A percentile compares a stretch with the other conserved stretches of the same genome.
phyloP scores from a whole-genome alignment of 2,113 vertebrate genomes.

The Madoqua kirkii region DNA sequence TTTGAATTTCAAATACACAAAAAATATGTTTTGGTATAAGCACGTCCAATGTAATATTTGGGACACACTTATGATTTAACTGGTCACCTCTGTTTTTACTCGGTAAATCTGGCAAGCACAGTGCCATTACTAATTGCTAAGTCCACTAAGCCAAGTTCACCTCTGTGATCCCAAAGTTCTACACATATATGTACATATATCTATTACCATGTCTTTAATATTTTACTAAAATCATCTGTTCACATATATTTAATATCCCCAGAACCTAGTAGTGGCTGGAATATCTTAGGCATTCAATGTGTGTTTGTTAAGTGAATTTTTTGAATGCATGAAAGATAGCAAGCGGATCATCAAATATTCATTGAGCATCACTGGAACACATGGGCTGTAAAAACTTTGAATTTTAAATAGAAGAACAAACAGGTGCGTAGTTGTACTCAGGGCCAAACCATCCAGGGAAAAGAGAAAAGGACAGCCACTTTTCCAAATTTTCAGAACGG shows the following conservation, averaged over 20 bases:
- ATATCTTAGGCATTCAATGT: background rate
- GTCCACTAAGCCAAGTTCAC: background rate
- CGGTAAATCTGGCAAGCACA: background rate
- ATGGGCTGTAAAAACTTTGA: background rate
- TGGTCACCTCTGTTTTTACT: background rate
- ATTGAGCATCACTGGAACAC: background rate
- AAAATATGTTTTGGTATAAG: background rate
- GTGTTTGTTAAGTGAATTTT: background rate
- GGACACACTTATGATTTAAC: background rate
- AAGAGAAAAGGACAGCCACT: background rate
- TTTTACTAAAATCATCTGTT: background rate
- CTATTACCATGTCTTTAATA: background rate
- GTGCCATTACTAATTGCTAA: background rate
- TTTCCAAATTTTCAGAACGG: background rate
- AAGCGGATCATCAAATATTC: slow-evolving; percentile 18
- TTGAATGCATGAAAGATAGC: background rate
- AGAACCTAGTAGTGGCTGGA: background rate
- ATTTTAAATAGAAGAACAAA: background rate
- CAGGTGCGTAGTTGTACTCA: background rate
- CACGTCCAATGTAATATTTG: background rate
- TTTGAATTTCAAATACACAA: background rate
- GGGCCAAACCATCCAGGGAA: background rate
- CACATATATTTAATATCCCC: background rate
- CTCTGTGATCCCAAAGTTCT: background rate
- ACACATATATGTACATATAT: background rate